A percentile compares a stretch with the other conserved stretches of the same genome.
Evolutionary conservation across 2,888 invertebrate species (phyloP).

Genomic region (Euproctis similis): DNA sequence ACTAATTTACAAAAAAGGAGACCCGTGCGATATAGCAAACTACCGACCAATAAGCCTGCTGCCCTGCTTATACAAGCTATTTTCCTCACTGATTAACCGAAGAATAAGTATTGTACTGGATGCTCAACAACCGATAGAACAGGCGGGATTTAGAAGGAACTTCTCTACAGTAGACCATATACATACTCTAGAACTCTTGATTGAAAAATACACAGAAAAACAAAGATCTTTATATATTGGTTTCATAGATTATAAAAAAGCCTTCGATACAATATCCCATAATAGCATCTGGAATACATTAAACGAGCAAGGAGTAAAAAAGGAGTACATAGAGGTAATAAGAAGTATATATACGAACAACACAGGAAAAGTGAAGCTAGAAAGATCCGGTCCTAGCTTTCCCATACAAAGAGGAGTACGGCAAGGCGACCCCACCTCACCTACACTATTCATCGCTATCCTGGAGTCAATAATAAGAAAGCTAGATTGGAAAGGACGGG

Average conservation of each 20-base stretch:
- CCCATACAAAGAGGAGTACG: background rate
- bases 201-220: background rate
- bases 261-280: too few relatives aligned
- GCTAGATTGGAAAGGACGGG: slow-evolving; percentile 14
- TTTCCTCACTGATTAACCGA: slow-evolving; percentile 1
- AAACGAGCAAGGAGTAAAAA: background rate
- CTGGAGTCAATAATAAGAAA: slow-evolving; percentile 6
- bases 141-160: slow-evolving; percentile 4
- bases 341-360: background rate
- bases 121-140: background rate
- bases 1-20: slow-evolving; percentile 6
- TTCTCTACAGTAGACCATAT: background rate
- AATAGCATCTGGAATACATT: too few relatives aligned
- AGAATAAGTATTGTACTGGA: background rate
- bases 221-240: background rate
- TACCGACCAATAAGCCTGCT: slow-evolving; percentile 8
- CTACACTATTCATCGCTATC: slow-evolving; percentile 10
- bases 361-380: background rate
- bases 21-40: slow-evolving; percentile 3
- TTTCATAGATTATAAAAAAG: background rate
- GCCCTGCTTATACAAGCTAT: slow-evolving; percentile 5
- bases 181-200: background rate
- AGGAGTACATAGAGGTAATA: background rate
- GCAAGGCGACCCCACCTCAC: background rate
- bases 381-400: background rate